phyloP scores from a whole-genome alignment of 2,888 invertebrate species.

The Agapostemon virescens region DNA sequence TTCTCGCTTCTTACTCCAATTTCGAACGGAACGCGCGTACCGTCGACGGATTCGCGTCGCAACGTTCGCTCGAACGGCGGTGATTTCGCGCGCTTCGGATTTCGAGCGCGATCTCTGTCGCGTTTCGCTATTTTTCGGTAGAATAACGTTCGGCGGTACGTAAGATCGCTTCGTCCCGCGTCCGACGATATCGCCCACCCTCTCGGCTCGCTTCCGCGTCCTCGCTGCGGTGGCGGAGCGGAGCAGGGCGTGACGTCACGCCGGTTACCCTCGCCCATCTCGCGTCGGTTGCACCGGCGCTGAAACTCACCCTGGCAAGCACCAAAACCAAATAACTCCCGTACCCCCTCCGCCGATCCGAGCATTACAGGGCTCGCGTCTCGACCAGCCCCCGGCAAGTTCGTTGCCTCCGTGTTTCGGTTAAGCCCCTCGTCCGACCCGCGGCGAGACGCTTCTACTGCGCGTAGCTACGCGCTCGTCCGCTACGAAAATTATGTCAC shows the following conservation, averaged over 20 bases:
- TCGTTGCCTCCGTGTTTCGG: slow-evolving; percentile 44
- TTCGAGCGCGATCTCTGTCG: too few relatives aligned
- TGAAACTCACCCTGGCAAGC: slow-evolving; percentile 53
- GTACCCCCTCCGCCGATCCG: not conserved
- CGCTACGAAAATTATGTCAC: not conserved
- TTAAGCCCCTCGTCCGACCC: slow-evolving; percentile 12
- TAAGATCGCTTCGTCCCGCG: not conserved
- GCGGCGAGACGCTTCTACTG: not conserved
- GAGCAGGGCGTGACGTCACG: slow-evolving; percentile 68
- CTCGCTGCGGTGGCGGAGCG: slow-evolving; percentile 33
- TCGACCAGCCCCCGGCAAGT: slow-evolving; percentile 33
- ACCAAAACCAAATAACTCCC: slow-evolving; percentile 64
- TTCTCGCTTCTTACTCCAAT: not conserved
- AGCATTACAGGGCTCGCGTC: slow-evolving; percentile 30
- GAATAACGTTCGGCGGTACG: not conserved
- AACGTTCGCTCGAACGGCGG: not conserved
- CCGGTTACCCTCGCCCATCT: slow-evolving; percentile 60
- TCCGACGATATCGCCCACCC: slow-evolving; percentile 21
- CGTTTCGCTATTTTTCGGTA: not conserved
- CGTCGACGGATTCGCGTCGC: too few relatives aligned
- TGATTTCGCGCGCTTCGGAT: too few relatives aligned
- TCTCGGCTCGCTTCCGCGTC: slow-evolving; percentile 19
- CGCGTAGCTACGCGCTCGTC: not conserved
- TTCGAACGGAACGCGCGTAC: too few relatives aligned
- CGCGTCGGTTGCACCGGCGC: slow-evolving; percentile 50